phyloP scores from a whole-genome alignment of 2,888 invertebrate species.

The Dynastes tityus region DNA sequence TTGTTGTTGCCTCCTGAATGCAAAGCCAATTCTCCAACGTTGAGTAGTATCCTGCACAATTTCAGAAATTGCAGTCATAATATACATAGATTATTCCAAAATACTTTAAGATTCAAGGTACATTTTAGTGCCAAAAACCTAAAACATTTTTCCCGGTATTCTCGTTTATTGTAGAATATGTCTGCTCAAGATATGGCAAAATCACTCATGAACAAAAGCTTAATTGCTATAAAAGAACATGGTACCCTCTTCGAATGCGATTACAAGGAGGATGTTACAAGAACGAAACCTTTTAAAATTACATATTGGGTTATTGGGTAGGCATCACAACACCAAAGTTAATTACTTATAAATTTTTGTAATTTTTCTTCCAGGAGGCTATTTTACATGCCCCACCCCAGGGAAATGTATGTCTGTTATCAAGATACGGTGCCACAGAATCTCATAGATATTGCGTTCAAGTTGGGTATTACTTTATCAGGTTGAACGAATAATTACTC shows the following conservation, averaged over 20 bases:
- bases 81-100: constrained; percentile 83
- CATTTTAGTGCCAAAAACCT: constrained; percentile 10
- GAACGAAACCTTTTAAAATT: constrained; percentile 71
- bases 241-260: constrained; percentile 83
- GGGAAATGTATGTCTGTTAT: constrained; percentile 91
- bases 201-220: constrained; percentile 78
- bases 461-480: constrained; percentile 71
- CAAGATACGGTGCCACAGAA: constrained; percentile 90
- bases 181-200: constrained; percentile 69
- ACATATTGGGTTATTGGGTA: constrained; percentile 89
- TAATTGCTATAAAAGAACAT: constrained; percentile 88
- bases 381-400: constrained; percentile 82
- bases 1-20: constrained; percentile 76
- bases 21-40: constrained; percentile 64
- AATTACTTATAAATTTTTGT: not conserved
- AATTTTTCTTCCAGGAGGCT: constrained; percentile 71
- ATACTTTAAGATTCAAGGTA: constrained; percentile 76
- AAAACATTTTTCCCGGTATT: constrained; percentile 18
- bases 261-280: constrained; percentile 67
- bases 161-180: constrained; percentile 65
- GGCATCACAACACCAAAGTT: constrained; percentile 57
- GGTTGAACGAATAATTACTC: constrained; percentile 24
- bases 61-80: constrained; percentile 81
- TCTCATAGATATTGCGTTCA: constrained; percentile 90
- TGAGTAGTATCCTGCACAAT: constrained; percentile 75